Conservation (phyloP, 2,888 invertebrate species). For the Epirrita christyi region DNA sequence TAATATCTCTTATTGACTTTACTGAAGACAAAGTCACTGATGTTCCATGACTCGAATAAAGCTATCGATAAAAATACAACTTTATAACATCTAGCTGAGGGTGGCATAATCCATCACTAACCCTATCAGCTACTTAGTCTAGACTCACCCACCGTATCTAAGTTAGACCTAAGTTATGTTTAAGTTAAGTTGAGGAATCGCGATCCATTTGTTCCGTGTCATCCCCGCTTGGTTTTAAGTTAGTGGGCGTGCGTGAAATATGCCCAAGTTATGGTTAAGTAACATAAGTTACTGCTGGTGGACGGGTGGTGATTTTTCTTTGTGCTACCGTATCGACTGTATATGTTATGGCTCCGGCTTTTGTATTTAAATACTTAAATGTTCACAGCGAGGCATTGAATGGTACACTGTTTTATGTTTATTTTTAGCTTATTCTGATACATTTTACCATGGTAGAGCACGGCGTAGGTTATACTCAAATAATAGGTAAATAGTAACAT, state of each 20-base stretch:
- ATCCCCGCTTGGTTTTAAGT: slow-evolving; percentile 44
- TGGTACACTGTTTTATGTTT: slow-evolving; percentile 2
- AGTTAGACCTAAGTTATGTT: slow-evolving; percentile 39
- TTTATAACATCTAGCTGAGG: too few relatives aligned
- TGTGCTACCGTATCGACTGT: slow-evolving; percentile 39
- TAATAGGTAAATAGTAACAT: not conserved
- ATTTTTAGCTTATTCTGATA: slow-evolving; percentile 2
- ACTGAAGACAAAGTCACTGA: too few relatives aligned
- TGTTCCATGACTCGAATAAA: too few relatives aligned
- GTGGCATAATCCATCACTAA: not conserved
- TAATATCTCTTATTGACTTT: too few relatives aligned
- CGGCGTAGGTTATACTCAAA: not conserved
- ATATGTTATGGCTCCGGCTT: slow-evolving; percentile 15
- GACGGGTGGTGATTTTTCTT: slow-evolving; percentile 41
- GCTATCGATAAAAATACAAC: too few relatives aligned
- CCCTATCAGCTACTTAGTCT: slow-evolving; percentile 11
- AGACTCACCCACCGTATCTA: slow-evolving; percentile 15
- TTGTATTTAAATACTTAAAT: slow-evolving; percentile 29
- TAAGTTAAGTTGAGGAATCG: slow-evolving; percentile 50
- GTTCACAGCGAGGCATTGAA: slow-evolving; percentile 5
- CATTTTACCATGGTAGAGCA: not conserved
- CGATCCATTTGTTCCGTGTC: slow-evolving; percentile 48
- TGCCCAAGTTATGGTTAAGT: slow-evolving; percentile 43
- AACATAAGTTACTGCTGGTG: slow-evolving; percentile 35
- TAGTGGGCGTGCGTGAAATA: slow-evolving; percentile 54